Evolutionary conservation across 2,797 vertebrate genomes (phyloP).

Genomic region (Gastrophryne carolinensis): DNA sequence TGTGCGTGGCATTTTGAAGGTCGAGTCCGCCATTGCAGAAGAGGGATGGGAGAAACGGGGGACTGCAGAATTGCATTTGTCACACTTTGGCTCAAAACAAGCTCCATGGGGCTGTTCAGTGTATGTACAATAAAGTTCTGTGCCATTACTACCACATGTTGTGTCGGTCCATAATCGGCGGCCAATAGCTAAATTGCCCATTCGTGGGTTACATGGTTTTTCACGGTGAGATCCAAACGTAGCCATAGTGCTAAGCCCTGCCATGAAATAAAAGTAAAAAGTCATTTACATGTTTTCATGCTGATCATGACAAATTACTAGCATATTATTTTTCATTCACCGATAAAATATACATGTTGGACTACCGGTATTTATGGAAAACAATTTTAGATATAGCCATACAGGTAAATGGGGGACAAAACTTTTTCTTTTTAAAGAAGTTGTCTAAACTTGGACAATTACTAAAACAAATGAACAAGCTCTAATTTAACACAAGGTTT

Average conservation of each 20-base stretch:
- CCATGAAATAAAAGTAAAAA: slow-evolving; percentile 22
- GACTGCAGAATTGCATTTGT: slow-evolving; percentile 78
- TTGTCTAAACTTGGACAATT: too few species aligned
- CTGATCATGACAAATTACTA: background rate
- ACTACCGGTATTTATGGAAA: too few species aligned
- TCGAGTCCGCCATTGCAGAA: slow-evolving; percentile 89
- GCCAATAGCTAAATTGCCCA: slow-evolving; percentile 91
- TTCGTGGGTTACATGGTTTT: slow-evolving; percentile 90
- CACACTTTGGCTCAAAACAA: slow-evolving; percentile 72
- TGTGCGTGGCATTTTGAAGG: slow-evolving; percentile 87
- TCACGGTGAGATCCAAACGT: slow-evolving; percentile 78
- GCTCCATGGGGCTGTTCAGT: slow-evolving; percentile 64
- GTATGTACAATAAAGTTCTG: slow-evolving; percentile 82
- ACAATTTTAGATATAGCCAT: too few species aligned
- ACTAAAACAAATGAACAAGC: too few species aligned
- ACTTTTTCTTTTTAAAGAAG: too few species aligned
- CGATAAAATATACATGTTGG: too few species aligned
- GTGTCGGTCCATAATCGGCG: slow-evolving; percentile 82
- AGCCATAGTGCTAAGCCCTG: slow-evolving; percentile 67
- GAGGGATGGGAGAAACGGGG: slow-evolving; percentile 79
- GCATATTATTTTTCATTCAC: too few species aligned
- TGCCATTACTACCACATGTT: slow-evolving; percentile 76
- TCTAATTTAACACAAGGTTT: too few species aligned
- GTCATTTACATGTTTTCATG: background rate
- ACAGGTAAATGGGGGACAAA: too few species aligned